Evolutionary conservation across 2,113 vertebrate genomes (phyloP), one percentile per base, ranked within the genome.

Genomic region (Aspidoscelis tigris): DNA sequence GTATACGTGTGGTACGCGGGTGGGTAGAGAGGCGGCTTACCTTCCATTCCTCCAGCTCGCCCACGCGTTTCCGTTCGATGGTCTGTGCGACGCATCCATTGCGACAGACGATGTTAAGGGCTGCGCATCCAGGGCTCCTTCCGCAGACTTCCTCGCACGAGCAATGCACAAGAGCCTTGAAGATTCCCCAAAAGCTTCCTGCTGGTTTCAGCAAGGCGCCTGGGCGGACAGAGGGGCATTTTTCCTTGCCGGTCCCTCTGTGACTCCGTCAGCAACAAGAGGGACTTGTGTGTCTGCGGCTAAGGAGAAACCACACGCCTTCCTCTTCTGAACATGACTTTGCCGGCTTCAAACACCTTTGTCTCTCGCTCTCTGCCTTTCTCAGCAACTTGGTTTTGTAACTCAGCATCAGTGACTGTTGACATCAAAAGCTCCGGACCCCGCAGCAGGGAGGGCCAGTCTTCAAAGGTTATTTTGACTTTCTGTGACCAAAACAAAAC

Each of bases 51-150:
- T 87, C 75, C 5, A 39, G 10, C 22, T 26, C 24, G 1, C 65
- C 33, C 33, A 18, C 33, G 68, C 85, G 85, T 12, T 39, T 24
- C 10, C 84, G 86, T 84, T 85, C 41, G 0, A 1, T 14, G 3
- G 2, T 61, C 61, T 12, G 0, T 0, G 8, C 0, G 84, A 55
- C 43, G 53, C 9, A 0, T 18, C 69, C 11, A 73, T 78, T 4
- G 6, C 43, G 65, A 44, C 71, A 24, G 43, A 47, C 22, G 41
- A 88, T 74, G 33, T 43, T 24, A 69, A 21, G 90, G 3, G 33
- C 89, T 43, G 78, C 4, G 47, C 0, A 73, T 50, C 24, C 12
- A n/a, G 43, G 43, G 43, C 53, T 43, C 33, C 21, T 73, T 55
- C 39, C 1, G 26, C 70, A 39, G 26, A 8, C 24, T 44, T 24